These are phyloP conservation scores for Typhlomys cinereus DNA, from an alignment of 2,113 vertebrate genomes.

Conservation along the genomic window DNA sequence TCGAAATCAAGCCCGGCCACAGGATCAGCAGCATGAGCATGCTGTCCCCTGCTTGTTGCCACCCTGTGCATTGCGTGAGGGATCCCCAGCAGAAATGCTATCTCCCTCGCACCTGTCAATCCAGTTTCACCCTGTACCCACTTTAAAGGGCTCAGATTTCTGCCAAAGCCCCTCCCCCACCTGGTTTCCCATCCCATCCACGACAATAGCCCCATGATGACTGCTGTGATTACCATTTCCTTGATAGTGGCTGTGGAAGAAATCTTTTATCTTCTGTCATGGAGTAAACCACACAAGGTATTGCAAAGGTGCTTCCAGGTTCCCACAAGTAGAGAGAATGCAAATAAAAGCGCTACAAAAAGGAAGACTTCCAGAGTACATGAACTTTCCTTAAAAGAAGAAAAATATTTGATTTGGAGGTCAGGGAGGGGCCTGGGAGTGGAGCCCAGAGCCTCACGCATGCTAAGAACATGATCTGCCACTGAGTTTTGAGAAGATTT, in stretches of 20 bases:
- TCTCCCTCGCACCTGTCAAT: no score
- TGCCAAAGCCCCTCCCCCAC: no score
- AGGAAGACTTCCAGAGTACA: not conserved
- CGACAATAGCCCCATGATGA: not conserved
- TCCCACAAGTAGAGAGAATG: fast-evolving
- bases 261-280: not conserved
- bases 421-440: no score
- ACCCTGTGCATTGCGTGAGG: no score
- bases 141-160: not conserved
- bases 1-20: constrained; percentile 70
- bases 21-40: not conserved
- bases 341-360: not conserved
- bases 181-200: no score
- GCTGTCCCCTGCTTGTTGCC: not conserved
- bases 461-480: not conserved
- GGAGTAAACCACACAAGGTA: not conserved
- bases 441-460: not conserved
- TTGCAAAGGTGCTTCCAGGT: not conserved
- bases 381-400: not conserved
- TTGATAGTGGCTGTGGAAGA: not conserved
- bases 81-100: no score
- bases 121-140: not conserved
- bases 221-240: not conserved
- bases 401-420: not conserved
- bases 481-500: not conserved